phyloP scores from a whole-genome alignment of 2,113 vertebrate genomes.

The Cyprinus carpio region DNA sequence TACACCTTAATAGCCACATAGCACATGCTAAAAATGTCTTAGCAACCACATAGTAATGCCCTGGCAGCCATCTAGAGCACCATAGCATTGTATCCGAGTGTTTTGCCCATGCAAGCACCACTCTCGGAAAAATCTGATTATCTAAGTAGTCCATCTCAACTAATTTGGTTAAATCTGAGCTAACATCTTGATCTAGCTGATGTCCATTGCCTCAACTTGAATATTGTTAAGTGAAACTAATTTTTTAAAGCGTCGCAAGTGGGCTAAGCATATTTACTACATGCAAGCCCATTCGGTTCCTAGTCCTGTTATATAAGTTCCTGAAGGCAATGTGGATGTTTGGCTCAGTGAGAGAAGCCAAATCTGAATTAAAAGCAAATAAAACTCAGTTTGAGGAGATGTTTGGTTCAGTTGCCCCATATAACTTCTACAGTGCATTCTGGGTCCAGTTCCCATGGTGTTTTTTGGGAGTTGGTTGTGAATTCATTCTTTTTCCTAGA shows the following conservation, averaged over 20 bases:
- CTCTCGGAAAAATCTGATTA: neutral
- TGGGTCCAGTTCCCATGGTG: slow-evolving; percentile 22
- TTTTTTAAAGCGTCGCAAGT: slow-evolving; percentile 4
- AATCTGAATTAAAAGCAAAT: slow-evolving; percentile 1
- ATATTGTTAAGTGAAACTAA: neutral
- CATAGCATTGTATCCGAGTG: neutral
- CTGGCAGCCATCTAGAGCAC: neutral
- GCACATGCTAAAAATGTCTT: neutral
- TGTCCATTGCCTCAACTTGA: neutral
- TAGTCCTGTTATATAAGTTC: slow-evolving; percentile 63
- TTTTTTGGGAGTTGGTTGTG: neutral
- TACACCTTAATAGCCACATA: neutral
- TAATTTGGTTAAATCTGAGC: neutral
- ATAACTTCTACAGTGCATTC: neutral
- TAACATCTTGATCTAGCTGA: neutral
- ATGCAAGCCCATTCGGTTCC: slow-evolving; percentile 35
- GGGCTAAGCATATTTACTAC: neutral
- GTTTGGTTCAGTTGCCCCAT: neutral
- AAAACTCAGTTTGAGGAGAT: neutral
- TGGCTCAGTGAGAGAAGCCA: neutral
- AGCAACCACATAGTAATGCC: neutral
- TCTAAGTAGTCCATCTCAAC: neutral
- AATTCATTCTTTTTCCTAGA: slow-evolving; percentile 28
- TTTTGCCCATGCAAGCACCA: neutral
- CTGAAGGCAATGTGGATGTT: neutral